Conservation (phyloP, 30 jellyfish, hydroid and myxozoan genomes). For the Aurelia coerulea region DNA sequence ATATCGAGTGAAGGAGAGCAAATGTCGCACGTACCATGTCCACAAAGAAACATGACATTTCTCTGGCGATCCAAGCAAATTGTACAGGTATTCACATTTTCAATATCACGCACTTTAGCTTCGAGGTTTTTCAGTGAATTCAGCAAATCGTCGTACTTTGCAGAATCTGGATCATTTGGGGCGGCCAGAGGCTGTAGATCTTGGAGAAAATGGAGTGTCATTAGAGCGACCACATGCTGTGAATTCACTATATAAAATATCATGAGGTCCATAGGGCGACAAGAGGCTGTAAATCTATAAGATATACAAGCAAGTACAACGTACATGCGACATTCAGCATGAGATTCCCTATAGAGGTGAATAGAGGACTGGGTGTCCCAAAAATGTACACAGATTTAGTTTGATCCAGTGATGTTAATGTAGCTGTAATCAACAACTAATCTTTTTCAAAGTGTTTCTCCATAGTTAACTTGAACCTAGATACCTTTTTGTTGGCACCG, state of each 20-base stretch:
- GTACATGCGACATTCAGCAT: no score
- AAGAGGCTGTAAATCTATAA: not conserved
- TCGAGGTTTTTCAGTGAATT: conserved; percentile 56
- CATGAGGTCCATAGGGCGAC: not conserved
- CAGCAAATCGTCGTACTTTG: conserved; percentile 56
- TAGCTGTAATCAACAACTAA: no score
- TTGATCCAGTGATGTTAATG: no score
- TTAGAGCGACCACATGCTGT: not conserved
- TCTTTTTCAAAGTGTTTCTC: no score
- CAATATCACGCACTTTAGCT: conserved; percentile 70
- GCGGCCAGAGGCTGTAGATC: conserved; percentile 51
- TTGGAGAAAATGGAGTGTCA: not conserved
- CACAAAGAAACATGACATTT: conserved; percentile 75
- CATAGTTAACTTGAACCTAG: no score
- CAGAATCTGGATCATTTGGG: conserved; percentile 57
- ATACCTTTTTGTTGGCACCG: no score
- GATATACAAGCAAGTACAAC: no score
- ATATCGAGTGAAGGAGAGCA: conserved; percentile 66
- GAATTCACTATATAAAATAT: not conserved
- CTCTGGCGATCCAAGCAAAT: conserved; percentile 71
- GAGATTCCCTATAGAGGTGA: no score
- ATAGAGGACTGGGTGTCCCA: no score
- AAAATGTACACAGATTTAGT: no score
- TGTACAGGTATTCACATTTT: conserved; percentile 61
- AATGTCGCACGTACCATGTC: conserved; percentile 78